These are phyloP conservation scores for Hydropsyche betteni DNA, from an alignment of 2,888 invertebrate genomes.

Conservation along the genomic window DNA sequence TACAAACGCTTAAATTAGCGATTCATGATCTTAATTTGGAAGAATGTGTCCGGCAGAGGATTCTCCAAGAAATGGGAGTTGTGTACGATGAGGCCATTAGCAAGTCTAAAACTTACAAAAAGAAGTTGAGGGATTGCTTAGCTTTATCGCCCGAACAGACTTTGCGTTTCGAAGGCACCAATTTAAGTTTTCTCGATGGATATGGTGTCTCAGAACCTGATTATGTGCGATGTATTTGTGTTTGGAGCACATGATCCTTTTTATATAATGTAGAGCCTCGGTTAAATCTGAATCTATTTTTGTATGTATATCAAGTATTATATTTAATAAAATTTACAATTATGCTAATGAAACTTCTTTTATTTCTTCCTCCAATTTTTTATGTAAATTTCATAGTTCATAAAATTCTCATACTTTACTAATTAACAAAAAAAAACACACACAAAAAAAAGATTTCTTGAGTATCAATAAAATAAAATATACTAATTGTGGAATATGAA, in stretches of 20 bases:
- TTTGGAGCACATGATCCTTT: conserved; percentile 33
- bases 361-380: no score
- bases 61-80: conserved; percentile 36
- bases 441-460: no score
- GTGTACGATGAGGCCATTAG: conserved; percentile 30
- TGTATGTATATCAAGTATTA: no score
- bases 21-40: conserved; percentile 39
- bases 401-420: no score
- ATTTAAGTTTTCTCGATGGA: conserved; percentile 46
- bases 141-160: conserved; percentile 36
- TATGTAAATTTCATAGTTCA: no score
- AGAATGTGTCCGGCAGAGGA: conserved; percentile 33
- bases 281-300: no score
- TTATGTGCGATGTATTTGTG: conserved; percentile 44
- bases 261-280: no score
- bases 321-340: no score
- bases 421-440: no score
- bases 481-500: no score
- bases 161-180: conserved; percentile 48
- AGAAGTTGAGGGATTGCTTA: conserved; percentile 42
- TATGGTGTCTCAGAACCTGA: conserved; percentile 44
- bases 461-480: no score
- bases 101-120: conserved; percentile 37
- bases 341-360: no score
- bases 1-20: neutral